Percentiles rank a stretch among this genome's conserved stretches.
Evolutionary conservation across 2,797 vertebrate genomes (phyloP).

Genomic region (Falco concolor): DNA sequence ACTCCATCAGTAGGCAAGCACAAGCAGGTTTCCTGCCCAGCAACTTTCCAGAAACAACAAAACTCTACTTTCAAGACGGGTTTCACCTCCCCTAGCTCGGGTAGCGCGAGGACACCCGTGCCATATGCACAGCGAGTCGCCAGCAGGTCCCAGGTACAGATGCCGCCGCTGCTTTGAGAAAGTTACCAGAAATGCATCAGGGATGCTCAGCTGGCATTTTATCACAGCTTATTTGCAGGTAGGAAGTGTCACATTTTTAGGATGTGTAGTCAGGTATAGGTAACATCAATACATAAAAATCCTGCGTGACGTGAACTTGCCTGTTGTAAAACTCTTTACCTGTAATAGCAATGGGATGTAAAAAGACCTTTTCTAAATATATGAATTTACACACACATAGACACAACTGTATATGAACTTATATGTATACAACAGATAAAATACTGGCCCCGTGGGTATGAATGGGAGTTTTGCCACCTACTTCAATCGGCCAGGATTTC

Average conservation of each 20-base stretch:
- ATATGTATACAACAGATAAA: not conserved
- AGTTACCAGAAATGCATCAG: not conserved
- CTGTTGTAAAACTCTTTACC: not conserved
- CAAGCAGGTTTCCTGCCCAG: not conserved
- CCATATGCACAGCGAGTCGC: not conserved
- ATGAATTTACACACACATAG: not conserved
- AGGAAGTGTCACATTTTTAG: not conserved
- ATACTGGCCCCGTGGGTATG: not conserved
- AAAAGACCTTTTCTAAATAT: not conserved
- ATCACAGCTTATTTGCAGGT: not conserved
- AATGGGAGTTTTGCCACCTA: conserved; percentile 44
- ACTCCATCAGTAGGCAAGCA: not conserved
- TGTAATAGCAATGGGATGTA: accelerated
- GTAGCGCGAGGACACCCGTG: accelerated
- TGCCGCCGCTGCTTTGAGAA: not conserved
- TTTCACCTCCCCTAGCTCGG: not conserved
- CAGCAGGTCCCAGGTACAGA: not conserved
- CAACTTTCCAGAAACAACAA: not conserved
- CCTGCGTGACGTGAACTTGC: not conserved
- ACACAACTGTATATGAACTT: not conserved
- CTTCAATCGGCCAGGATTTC: conserved; percentile 37
- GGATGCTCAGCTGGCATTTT: not conserved
- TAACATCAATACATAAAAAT: not conserved
- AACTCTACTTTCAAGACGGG: not conserved
- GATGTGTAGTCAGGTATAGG: accelerated